Percentiles rank a stretch among this genome's conserved stretches.
phyloP scores from a whole-genome alignment of 2,888 invertebrate genomes.

The Phorcus lineatus region DNA sequence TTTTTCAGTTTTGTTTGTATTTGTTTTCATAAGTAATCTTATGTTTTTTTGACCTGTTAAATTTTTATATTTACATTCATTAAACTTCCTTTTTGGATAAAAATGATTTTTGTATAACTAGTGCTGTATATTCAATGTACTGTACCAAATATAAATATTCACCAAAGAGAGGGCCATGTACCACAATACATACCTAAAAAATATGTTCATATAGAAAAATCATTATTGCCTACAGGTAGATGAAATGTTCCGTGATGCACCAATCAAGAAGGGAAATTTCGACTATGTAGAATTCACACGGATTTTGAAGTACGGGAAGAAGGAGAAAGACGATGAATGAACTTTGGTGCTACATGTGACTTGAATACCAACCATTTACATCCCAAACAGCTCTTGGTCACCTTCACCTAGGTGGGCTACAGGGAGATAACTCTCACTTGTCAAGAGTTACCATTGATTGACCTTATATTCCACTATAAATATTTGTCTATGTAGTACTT shows the following conservation, averaged over 20 bases:
- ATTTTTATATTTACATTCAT: no score
- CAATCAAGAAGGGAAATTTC: constrained; percentile 93
- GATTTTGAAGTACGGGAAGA: constrained; percentile 98
- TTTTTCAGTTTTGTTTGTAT: no score
- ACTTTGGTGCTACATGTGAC: neutral
- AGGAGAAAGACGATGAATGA: constrained; percentile 79
- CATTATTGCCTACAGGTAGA: constrained; percentile 81
- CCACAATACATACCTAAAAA: no score
- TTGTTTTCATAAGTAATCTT: no score
- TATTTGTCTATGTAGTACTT: constrained; percentile 5
- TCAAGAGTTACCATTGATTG: constrained; percentile 14
- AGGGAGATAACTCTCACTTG: neutral
- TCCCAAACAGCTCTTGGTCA: neutral
- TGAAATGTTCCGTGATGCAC: constrained; percentile 98
- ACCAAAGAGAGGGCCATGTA: no score
- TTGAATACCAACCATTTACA: neutral
- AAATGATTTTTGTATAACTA: no score
- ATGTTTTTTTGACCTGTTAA: no score
- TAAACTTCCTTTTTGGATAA: no score
- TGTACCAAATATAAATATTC: no score
- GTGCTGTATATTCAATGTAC: no score
- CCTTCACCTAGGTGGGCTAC: neutral
- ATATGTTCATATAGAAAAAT: no score
- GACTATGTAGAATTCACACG: constrained; percentile 99
- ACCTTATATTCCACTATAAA: constrained; percentile 2